These are phyloP conservation scores for Petrocephalus schoutedeni DNA, from an alignment of 2,797 vertebrate species.

Conservation along the genomic window DNA sequence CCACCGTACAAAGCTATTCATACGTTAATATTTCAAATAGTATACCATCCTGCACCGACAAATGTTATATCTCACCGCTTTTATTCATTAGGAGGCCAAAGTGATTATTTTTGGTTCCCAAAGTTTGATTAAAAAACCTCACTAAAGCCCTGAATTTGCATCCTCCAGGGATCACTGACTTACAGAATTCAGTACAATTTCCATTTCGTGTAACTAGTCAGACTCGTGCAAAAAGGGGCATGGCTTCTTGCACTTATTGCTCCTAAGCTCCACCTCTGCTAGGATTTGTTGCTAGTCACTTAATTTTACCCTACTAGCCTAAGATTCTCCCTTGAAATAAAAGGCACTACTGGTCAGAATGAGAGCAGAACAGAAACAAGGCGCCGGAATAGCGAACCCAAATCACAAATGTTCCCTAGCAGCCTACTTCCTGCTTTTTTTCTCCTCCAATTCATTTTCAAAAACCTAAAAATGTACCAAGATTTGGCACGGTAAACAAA, in stretches of 20 bases:
- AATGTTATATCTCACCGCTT: conserved; percentile 59
- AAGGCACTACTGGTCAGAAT: conserved; percentile 98
- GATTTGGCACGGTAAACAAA: conserved; percentile 95
- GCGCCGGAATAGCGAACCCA: conserved; percentile 59
- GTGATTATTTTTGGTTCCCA: conserved; percentile 72
- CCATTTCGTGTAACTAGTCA: conserved; percentile 67
- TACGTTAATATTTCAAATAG: conserved; percentile 54
- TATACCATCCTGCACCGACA: conserved; percentile 55
- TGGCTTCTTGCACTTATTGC: conserved; percentile 77
- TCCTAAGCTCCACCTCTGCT: conserved; percentile 60
- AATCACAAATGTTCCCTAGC: conserved; percentile 55
- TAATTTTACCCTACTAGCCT: conserved; percentile 53
- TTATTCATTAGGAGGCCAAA: conserved; percentile 67
- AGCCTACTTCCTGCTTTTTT: conserved; percentile 51
- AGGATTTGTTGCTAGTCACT: conserved; percentile 46
- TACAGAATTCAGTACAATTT: conserved; percentile 92
- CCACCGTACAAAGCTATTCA: conserved; percentile 66
- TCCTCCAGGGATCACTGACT: conserved; percentile 81
- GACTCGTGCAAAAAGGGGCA: conserved; percentile 60
- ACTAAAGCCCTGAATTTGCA: conserved; percentile 82
- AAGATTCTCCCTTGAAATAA: conserved; percentile 84
- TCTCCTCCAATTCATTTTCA: conserved; percentile 46
- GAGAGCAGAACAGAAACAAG: conserved; percentile 65
- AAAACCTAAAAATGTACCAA: conserved; percentile 81
- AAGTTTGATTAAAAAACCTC: conserved; percentile 53